These are phyloP conservation scores for Sphenodon punctatus DNA, from an alignment of 2,797 vertebrate genomes.

Conservation along the genomic window DNA sequence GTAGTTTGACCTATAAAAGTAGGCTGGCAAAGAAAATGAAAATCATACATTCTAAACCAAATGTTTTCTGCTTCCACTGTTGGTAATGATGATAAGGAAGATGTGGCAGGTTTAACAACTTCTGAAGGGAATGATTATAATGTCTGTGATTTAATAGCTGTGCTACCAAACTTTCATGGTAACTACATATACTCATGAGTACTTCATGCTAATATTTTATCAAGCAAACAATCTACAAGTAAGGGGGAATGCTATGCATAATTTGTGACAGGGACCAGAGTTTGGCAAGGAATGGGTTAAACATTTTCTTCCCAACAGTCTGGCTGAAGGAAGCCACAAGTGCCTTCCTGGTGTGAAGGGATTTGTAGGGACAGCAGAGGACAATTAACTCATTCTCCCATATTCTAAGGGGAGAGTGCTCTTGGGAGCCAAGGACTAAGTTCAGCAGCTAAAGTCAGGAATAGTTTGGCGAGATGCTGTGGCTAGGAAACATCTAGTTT, in stretches of 20 bases:
- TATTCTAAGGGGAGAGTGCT: background rate
- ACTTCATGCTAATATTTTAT: background rate
- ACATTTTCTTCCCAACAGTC: background rate
- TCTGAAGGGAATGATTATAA: conserved; percentile 21
- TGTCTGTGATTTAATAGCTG: conserved; percentile 16
- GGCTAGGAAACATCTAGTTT: background rate
- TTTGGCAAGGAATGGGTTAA: background rate
- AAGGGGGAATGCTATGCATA: too few species aligned
- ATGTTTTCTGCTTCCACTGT: conserved; percentile 3
- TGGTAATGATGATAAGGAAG: conserved; percentile 15
- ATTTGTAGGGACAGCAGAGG: background rate
- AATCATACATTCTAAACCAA: background rate
- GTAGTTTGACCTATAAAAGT: background rate
- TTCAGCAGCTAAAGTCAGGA: background rate
- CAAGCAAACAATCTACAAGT: too few species aligned
- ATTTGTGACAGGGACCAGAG: too few species aligned
- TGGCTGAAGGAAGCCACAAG: background rate
- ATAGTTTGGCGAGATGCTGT: background rate
- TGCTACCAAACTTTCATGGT: conserved; percentile 15
- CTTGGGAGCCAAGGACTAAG: background rate
- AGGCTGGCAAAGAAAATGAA: conserved; percentile 4
- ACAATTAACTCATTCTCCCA: background rate
- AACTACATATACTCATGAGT: conserved; percentile 14
- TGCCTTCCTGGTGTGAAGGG: background rate
- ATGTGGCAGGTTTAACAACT: background rate